Evolutionary conservation across 2,113 vertebrate genomes (phyloP), one percentile per base, ranked within the genome.

Genomic region (Psilopogon haemacephalus): DNA sequence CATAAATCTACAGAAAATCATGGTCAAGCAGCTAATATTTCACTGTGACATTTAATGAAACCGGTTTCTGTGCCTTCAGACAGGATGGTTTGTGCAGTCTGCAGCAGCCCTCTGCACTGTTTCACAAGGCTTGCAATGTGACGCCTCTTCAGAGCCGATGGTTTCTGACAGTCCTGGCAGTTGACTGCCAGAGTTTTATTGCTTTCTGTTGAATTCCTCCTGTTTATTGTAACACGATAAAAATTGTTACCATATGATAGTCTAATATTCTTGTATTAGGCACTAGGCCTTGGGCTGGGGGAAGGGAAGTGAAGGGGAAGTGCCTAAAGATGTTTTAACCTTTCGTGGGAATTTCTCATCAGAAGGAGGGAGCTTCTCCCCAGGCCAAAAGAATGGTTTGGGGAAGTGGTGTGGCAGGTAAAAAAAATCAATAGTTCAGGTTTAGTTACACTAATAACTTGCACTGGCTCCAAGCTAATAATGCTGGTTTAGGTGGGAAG

Each of bases 201-300:
- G 95, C 94, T 90, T 91, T 96, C 97, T 96, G 75, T 93, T 91
- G 96, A 97, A 97, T 97, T 96, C 95, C 95, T 95, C 88, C 97
- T 95, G 93, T 95, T 97, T 97, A 94, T 96, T 96, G 89, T 97
- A 97, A 96, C 94, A 92, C 59, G 96, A 97, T 97, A 97, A 96
- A 96, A 97, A 97, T 97, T 96, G 96, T 92, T 96, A 88, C 97
- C 95, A 96, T 96, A 94, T 97, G 95, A 97, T 95, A 92, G 93
- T 56, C 52, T 91, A 15, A 91, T 95, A 89, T 89, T 79, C 52
- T 60, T 81, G 63, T 86, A 89, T 94, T 93, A 79, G 90, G 82
- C 70, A 63, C 75, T 85, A 75, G 85, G 75, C 21, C 24, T 28
- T 15, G 59, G 74, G 82, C 44, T 88, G 75, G 91, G 79, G 89